Evolutionary conservation across 2,113 vertebrate genomes (phyloP), one percentile per base, ranked within the genome.

Genomic region (Urocitellus parryii): DNA sequence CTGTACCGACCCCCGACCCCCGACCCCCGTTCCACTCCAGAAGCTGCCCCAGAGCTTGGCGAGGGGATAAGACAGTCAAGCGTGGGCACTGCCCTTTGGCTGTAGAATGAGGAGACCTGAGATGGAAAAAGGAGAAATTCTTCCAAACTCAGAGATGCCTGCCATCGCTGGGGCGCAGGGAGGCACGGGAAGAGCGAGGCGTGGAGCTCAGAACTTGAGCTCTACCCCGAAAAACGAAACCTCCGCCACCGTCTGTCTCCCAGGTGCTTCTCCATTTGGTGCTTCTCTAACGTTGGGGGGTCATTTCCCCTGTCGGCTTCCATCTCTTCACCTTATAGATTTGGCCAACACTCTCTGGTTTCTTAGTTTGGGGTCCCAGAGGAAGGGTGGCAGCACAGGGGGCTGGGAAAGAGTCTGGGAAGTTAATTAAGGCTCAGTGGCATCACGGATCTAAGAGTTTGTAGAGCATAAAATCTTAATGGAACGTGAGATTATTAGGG

Each of bases 131-230:
- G 29, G 45, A 77, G 37, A 51, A 13, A 37, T 39, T 77, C 61
- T 48, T 61, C 37, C 48, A 48, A 53, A 65, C 1, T 17, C 39
- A 61, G 34, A 34, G 13, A 76, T 22, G 32, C 48, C 45, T 48
- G 85, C 27, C 48, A 29, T 27, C 34, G 5, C 45, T n/a, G 16
- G 4, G 0, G 51, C 27, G 16, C 37, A 42, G 1, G 34, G 27
- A 51, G 20, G 9, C 12, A 7, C 8, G 1, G 20, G 13, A 1
- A 2, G 45, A 65, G 22, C 32, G 5, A 68, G 24, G 4, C 1
- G 8, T 9, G 4, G 0, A 11, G 4, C 1, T 8, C 3, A 48
- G 20, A 78, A 17, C 12, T 8, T 2, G 12, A 39, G 7, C 51
- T 37, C 11, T 25, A 12, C 37, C 53, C 65, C n/a, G 34, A 22